Evolutionary conservation across 2,797 vertebrate genomes (phyloP), one percentile per base, ranked within the genome.

Genomic region (Huso huso): DNA sequence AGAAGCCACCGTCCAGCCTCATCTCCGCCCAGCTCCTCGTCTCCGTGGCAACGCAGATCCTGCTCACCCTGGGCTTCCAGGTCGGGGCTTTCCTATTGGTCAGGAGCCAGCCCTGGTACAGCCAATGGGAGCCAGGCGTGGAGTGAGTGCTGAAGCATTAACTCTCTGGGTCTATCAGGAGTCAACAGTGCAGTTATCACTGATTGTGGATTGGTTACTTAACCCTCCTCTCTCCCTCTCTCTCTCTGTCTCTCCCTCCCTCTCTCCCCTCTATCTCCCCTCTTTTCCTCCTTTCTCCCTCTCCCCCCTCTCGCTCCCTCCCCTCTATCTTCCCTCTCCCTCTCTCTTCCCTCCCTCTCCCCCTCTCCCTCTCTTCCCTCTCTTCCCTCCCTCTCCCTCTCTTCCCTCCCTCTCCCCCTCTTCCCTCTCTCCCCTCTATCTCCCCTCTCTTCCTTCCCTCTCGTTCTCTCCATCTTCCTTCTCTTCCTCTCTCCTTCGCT

Each of bases 51-150:
- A 48, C 64, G 9, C 76, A 77, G 69, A 71, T 74, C 66, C 62
- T 77, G 0, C 59, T 77, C 49, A 55, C 67, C 0, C 63, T 74
- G 52, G 64, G 60, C 63, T 75, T 77, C 58, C 76, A 77, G 68
- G 68, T 75, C 15, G 59, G 63, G 10, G 69, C 72, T 11, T 75
- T 77, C 6, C 72, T 77, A 63, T 74, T 77, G 8, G 74, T 73
- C 15, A 65, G 66, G 62, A 66, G 48, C 1, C 73, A 77, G 72
- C 68, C 63, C 10, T 73, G 69, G 76, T 72, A 68, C 57, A 11
- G 11, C 48, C 9, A 0, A 4, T 13, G 60, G 23, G 49, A 18
- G 8, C 12, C 48, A 10, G 10, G 49, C 13, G 50, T 55, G 1
- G 48, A 51, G 69, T 69, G 52, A 64, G 71, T 4, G 6, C 15